phyloP scores from a whole-genome alignment of 2,888 invertebrate genomes.

The Cryptus armator region DNA sequence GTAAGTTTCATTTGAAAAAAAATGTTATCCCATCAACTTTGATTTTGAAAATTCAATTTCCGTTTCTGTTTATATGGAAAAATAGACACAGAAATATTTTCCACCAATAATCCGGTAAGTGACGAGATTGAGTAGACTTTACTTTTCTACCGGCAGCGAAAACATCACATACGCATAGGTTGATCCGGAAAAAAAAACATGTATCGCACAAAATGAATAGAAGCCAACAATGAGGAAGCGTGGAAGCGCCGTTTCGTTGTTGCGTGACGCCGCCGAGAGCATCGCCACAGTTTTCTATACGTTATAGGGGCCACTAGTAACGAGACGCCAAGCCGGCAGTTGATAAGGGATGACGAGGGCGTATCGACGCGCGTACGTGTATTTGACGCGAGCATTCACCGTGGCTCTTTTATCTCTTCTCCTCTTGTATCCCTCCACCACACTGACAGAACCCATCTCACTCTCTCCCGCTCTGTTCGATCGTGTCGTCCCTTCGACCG shows the following conservation, averaged over 20 bases:
- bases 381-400: slow-evolving; percentile 73
- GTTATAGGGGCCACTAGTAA: slow-evolving; percentile 38
- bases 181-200: background rate
- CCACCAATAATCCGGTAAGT: background rate
- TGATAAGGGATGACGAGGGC: slow-evolving; percentile 68
- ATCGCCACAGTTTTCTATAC: slow-evolving; percentile 51
- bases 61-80: too few species aligned
- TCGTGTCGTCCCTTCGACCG: slow-evolving; percentile 48
- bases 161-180: background rate
- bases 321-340: slow-evolving; percentile 53
- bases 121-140: background rate
- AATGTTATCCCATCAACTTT: too few species aligned
- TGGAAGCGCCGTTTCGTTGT: background rate
- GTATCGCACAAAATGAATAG: background rate
- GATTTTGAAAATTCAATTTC: too few species aligned
- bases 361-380: slow-evolving; percentile 69
- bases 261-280: slow-evolving; percentile 34
- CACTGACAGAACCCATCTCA: background rate
- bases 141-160: background rate
- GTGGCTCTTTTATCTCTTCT: slow-evolving; percentile 59
- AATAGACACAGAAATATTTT: background rate
- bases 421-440: slow-evolving; percentile 24
- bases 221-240: background rate
- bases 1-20: too few species aligned
- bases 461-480: slow-evolving; percentile 28